A percentile compares a stretch with the other conserved stretches of the same genome.
Evolutionary conservation across 2,113 vertebrate species (phyloP).

Genomic region (Urocitellus parryii): DNA sequence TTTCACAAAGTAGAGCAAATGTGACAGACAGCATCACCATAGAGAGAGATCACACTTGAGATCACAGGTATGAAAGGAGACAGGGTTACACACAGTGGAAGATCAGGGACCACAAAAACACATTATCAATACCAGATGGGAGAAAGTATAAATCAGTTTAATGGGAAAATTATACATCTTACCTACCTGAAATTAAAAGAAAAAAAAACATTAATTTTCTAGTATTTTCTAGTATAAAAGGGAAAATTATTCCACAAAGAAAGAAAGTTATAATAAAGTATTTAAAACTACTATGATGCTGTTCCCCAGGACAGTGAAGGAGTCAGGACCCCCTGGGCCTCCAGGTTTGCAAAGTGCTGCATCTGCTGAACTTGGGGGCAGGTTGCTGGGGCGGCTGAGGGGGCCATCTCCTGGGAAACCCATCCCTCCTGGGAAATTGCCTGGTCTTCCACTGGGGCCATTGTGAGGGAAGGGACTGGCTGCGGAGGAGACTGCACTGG

Average conservation of each 20-base stretch:
- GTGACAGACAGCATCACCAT: background rate
- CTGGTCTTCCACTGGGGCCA: conserved; percentile 93
- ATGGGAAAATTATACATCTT: background rate
- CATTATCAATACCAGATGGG: background rate
- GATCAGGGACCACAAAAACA: background rate
- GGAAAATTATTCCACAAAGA: background rate
- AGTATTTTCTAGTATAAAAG: background rate
- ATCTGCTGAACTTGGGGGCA: conserved; percentile 94
- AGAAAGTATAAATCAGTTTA: background rate
- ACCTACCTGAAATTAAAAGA: background rate
- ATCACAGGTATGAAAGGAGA: background rate
- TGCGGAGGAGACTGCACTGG: conserved; percentile 98
- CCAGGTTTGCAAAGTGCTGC: conserved; percentile 97
- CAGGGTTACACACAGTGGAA: background rate
- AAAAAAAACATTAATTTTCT: background rate
- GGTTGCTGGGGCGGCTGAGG: conserved; percentile 94
- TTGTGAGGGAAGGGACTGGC: conserved; percentile 98
- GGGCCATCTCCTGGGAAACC: conserved; percentile 97
- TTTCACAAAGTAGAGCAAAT: background rate
- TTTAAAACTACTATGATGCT: conserved; percentile 70
- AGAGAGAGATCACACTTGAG: background rate
- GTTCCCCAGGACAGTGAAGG: conserved; percentile 93
- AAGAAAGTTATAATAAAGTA: background rate
- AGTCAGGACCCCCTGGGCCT: conserved; percentile 94
- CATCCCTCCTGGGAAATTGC: conserved; percentile 95